phyloP scores from a whole-genome alignment of 2,888 invertebrate species.

The Ormyrus labotus region DNA sequence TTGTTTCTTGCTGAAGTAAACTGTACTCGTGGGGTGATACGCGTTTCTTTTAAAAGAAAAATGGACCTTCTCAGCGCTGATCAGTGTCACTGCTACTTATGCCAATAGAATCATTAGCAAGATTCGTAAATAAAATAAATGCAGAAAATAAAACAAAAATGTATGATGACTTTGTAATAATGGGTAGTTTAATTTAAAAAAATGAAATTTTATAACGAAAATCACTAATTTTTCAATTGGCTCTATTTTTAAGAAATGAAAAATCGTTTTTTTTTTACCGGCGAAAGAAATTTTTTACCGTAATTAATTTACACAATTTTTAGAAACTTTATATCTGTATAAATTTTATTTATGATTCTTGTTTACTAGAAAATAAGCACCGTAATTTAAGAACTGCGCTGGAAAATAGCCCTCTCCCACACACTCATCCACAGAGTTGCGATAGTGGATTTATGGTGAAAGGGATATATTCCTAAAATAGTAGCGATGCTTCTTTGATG shows the following conservation, averaged over 20 bases:
- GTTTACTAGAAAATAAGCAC: slow-evolving; percentile 45
- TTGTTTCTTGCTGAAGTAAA: slow-evolving; percentile 46
- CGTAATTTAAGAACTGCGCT: slow-evolving; percentile 45
- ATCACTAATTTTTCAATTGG: too few species aligned
- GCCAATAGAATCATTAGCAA: slow-evolving; percentile 54
- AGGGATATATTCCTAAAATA: slow-evolving; percentile 67
- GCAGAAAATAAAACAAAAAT: slow-evolving; percentile 1
- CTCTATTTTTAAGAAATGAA: neutral
- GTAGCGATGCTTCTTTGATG: slow-evolving; percentile 39
- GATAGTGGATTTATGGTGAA: slow-evolving; percentile 74
- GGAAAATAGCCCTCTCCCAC: slow-evolving; percentile 72
- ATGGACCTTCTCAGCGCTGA: slow-evolving; percentile 31
- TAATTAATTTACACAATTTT: too few species aligned
- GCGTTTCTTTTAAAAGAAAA: slow-evolving; percentile 14
- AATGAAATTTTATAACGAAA: too few species aligned
- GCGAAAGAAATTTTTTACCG: too few species aligned
- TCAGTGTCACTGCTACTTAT: slow-evolving; percentile 53
- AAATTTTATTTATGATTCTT: slow-evolving; percentile 37
- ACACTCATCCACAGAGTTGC: slow-evolving; percentile 72
- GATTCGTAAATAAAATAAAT: slow-evolving; percentile 30
- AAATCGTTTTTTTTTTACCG: slow-evolving; percentile 41
- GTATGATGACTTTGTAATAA: too few species aligned
- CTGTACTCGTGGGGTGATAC: slow-evolving; percentile 23
- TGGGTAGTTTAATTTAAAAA: too few species aligned
- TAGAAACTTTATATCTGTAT: neutral